Base-by-base conservation (phyloP, 2,888 invertebrate species). In the Ferdinandea cuprea region DNA sequence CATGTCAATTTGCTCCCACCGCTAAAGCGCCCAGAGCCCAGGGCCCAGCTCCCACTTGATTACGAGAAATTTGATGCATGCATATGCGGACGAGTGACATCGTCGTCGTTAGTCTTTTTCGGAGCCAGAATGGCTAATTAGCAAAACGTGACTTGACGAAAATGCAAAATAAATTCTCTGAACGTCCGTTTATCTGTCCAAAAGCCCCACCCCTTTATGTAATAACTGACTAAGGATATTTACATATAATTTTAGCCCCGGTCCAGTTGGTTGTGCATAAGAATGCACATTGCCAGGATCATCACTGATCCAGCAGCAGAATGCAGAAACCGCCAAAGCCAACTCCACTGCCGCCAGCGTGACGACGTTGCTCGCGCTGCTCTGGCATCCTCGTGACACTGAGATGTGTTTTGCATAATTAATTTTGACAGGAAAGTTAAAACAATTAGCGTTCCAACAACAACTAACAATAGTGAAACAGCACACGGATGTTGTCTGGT, bases 351-450 rank as follows among this genome's bases (percentile, higher is more conserved):
- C n/a, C 25, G 35, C 35, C 54, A 35, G 15, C 9, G 42, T 54
- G 61, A 61, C 42, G 66, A 42, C 66, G 42, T 30, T 21, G 28
- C 21, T 35, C 40, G 44, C n/a, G n/a, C n/a, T n/a, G n/a, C n/a
- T n/a, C n/a, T 21, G 56, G 25, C 25, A 30, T 68, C 59, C 59
- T 59, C 52, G n/a, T 61, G 76, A 68, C 68, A 61, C 76, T 59
- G 50, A 77, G 66, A 77, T 83, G 81, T 77, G 81, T 77, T 77
- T 66, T 83, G 81, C 77, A 83, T 83, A 66, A 72, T 77, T 77
- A 77, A 83, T 77, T 83, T 56, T 73, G 61, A 56, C 56, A 72
- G 42, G 40, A 4, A 54, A 66, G 58, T 77, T 71, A 56, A 72
- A 83, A 83, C 81, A 83, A 83, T 83, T 83, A 83, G 71, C 81